Percentiles rank a stretch among this genome's conserved stretches.
Evolutionary conservation across 1,140 invertebrate genomes (phyloP).

Genomic region (Holcopasites calliopsidis): DNA sequence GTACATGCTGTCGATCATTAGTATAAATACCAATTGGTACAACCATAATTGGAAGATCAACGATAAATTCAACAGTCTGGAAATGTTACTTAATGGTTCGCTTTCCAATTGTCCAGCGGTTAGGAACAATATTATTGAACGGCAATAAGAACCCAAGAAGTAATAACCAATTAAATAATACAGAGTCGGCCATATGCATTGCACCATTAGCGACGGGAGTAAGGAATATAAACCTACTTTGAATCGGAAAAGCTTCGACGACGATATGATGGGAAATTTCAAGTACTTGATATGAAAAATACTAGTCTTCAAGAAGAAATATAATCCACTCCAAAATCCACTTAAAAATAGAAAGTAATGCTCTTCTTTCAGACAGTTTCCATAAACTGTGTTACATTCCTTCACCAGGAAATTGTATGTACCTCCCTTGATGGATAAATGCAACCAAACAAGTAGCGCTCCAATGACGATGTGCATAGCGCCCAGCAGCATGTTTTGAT

Average conservation of each 20-base stretch:
- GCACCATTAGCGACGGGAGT: slow-evolving; percentile 80
- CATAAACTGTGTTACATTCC: slow-evolving; percentile 58
- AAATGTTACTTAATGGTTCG: slow-evolving; percentile 79
- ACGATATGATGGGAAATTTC: slow-evolving; percentile 84
- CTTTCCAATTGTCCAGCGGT: slow-evolving; percentile 73
- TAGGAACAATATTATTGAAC: slow-evolving; percentile 50
- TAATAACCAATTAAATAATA: slow-evolving; percentile 83
- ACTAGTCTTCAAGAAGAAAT: slow-evolving; percentile 83
- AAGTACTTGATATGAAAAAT: slow-evolving; percentile 74
- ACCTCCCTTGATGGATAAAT: slow-evolving; percentile 82
- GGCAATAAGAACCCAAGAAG: slow-evolving; percentile 78
- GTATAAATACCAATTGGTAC: slow-evolving; percentile 84
- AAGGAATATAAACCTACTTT: slow-evolving; percentile 80
- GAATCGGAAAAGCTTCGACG: slow-evolving; percentile 83
- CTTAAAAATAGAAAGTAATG: slow-evolving; percentile 83
- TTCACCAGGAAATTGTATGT: slow-evolving; percentile 78
- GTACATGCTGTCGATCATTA: slow-evolving; percentile 85
- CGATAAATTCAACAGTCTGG: slow-evolving; percentile 78
- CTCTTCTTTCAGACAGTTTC: slow-evolving; percentile 79
- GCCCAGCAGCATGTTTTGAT: slow-evolving; percentile 81
- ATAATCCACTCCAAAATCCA: slow-evolving; percentile 85
- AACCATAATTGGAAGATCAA: slow-evolving; percentile 85
- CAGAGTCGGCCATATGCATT: slow-evolving; percentile 82
- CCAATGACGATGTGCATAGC: slow-evolving; percentile 82
- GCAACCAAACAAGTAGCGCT: slow-evolving; percentile 82